These are phyloP conservation scores for Chiridota heheva DNA, from an alignment of 35 echinoderm and acorn worm genomes.

Conservation along the genomic window DNA sequence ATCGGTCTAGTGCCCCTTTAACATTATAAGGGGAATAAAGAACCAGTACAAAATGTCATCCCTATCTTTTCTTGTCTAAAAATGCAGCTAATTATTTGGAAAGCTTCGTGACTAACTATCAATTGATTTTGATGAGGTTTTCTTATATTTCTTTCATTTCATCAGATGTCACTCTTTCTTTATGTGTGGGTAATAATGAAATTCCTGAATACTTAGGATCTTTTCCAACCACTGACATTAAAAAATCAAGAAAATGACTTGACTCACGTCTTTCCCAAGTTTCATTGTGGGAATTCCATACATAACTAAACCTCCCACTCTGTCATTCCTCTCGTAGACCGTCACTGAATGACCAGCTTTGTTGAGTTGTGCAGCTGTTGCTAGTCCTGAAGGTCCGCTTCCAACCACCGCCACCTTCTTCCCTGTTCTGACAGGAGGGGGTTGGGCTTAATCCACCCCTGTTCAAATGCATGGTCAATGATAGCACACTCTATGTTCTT, in stretches of 20 bases:
- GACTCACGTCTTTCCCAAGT: slow-evolving; percentile 84
- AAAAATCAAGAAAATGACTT: no score
- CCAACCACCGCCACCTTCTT: slow-evolving; percentile 87
- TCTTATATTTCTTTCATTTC: no score
- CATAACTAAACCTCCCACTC: slow-evolving; percentile 84
- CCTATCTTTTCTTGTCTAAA: no score
- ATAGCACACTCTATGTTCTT: slow-evolving; percentile 97
- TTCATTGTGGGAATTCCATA: slow-evolving; percentile 99
- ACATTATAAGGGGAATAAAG: no score
- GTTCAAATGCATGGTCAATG: slow-evolving; percentile 97
- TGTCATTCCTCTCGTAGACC: slow-evolving; percentile 92
- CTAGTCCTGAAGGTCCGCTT: slow-evolving; percentile 87
- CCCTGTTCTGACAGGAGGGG: slow-evolving; percentile 70
- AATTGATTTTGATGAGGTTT: no score
- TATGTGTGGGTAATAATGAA: background rate
- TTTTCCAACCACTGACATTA: no score
- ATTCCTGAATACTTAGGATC: background rate
- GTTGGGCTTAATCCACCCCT: slow-evolving; percentile 92
- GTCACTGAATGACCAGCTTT: slow-evolving; percentile 96
- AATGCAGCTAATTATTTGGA: no score
- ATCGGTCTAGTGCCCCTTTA: no score
- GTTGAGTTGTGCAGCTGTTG: slow-evolving; percentile 88
- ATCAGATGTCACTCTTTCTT: background rate
- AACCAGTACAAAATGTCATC: no score
- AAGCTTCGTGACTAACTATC: no score